Base-by-base conservation (phyloP, 2,113 vertebrate species). In the Tautogolabrus adspersus region DNA sequence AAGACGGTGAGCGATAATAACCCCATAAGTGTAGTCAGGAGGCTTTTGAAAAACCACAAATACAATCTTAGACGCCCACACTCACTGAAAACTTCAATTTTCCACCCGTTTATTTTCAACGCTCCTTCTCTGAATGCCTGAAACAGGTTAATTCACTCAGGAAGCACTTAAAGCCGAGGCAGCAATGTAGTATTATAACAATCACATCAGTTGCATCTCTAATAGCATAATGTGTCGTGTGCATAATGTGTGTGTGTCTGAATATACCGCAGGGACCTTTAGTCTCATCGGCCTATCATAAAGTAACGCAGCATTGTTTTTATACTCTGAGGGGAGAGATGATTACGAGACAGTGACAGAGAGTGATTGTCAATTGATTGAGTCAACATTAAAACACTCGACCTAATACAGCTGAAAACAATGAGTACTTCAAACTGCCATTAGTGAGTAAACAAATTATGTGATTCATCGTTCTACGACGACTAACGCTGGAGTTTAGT, bases 301-400 rank as follows among this genome's bases (percentile, higher is more conserved):
- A 62, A 1, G 26, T 19, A 47, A 67, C 19, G 54, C 7, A 18
- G 58, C 54, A 49, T 23, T 60, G 52, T 21, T 77, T 54, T 64
- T 49, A 51, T 59, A 2, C 75, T 52, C 51, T 5, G 9, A 12
- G 34, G 56, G 38, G 51, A 16, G 3, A 18, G 9, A 8, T 22
- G 69, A 67, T 69, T 61, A 47, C 18, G 54, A 80, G 54, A 26
- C 11, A 13, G 66, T 61, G 79, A 83, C 56, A 37, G 40, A 57
- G 22, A 55, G 26, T 26, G 0, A 26, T 56, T 18, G 9, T 64
- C 26, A 37, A 16, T 47, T 63, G 72, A 78, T 34, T 59, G 61
- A 79, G 58, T 79, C 60, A 79, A 74, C 67, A 72, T 22, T 71
- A 13, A 69, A 74, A 66, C 38, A 72, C 55, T 64, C 23, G 10